Evolutionary conservation across 2,888 invertebrate genomes (phyloP), one percentile per base, ranked within the genome.

Genomic region (Eristalinus sepulchralis): DNA sequence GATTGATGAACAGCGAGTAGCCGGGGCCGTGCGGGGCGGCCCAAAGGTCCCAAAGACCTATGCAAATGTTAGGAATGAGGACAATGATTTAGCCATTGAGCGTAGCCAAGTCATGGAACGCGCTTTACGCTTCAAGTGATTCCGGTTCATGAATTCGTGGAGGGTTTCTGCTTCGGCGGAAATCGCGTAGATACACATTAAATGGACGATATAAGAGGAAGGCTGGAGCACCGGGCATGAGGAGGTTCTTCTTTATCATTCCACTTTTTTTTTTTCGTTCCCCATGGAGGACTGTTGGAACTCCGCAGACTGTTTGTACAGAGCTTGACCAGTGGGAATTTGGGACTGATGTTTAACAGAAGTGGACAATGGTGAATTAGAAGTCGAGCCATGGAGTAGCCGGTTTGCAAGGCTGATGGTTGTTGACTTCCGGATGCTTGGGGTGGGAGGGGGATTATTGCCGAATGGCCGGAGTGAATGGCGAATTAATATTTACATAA

Each of bases 41-140:
- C 13, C 33, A 20, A 22, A 39, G 71, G 39, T 75, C 39, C 55
- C 59, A 27, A 47, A 72, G 57, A 47, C 57, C 59, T 36, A 71
- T 68, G 73, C 73, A 78, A 82, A 73, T 86, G 31, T 24, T 47
- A 55, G 53, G 66, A 53, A 86, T 66, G 59, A 68, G 73, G 27
- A 68, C 73, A 85, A 82, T 85, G 70, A 82, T 82, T 82, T 82
- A 82, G 78, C 83, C 68, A 78, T 77, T 85, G 71, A 72, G 71
- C n/a, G 57, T 63, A 67, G 66, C 39, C 78, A 79, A 70, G 72
- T 80, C 80, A 57, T 72, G 59, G 59, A 72, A 72, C 67, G 81
- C 62, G 67, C 63, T 57, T 67, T 63, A 59, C 36, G 57, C 73
- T 83, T 53, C 63, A 22, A 53, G 27, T 63, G 63, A 55, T 55